A percentile compares a stretch with the other conserved stretches of the same genome.
Evolutionary conservation across 2,797 vertebrate genomes (phyloP).

Genomic region (Xiphophorus birchmanni): DNA sequence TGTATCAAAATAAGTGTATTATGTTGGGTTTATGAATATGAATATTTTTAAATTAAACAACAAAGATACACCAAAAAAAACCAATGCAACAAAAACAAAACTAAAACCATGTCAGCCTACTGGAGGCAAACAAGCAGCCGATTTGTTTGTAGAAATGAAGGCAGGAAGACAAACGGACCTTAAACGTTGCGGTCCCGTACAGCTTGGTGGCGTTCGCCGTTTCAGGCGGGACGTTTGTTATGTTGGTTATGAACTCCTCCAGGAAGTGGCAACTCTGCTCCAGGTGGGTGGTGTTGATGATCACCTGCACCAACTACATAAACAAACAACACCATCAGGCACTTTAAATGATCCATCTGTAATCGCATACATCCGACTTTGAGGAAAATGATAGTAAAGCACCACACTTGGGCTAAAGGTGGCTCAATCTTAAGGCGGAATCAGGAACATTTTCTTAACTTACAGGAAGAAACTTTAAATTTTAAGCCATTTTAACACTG

Average conservation of each 20-base stretch:
- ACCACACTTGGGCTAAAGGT: no score
- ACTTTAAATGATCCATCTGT: background rate
- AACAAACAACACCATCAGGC: background rate
- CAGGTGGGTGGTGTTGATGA: slow-evolving; percentile 96
- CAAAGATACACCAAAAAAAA: no score
- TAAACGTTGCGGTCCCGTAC: slow-evolving; percentile 95
- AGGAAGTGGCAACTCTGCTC: slow-evolving; percentile 95
- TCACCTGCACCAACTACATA: slow-evolving; percentile 93
- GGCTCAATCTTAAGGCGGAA: no score
- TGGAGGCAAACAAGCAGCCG: background rate
- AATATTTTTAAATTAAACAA: no score
- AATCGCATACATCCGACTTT: background rate
- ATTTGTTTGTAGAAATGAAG: background rate
- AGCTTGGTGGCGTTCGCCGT: slow-evolving; percentile 92
- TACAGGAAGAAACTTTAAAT: background rate
- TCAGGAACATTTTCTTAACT: background rate
- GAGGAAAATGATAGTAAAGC: no score
- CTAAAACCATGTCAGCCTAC: no score
- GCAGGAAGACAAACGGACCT: slow-evolving; percentile 75
- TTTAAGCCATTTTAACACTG: background rate
- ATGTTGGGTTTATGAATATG: no score
- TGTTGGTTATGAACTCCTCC: slow-evolving; percentile 97
- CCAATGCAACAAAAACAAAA: no score
- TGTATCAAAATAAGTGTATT: no score
- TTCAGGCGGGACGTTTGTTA: slow-evolving; percentile 94